Percentiles rank a stretch among this genome's conserved stretches.
These are phyloP conservation scores for Bryconaethiops microstoma DNA, from an alignment of 2,797 vertebrate species.

Conservation along the genomic window DNA sequence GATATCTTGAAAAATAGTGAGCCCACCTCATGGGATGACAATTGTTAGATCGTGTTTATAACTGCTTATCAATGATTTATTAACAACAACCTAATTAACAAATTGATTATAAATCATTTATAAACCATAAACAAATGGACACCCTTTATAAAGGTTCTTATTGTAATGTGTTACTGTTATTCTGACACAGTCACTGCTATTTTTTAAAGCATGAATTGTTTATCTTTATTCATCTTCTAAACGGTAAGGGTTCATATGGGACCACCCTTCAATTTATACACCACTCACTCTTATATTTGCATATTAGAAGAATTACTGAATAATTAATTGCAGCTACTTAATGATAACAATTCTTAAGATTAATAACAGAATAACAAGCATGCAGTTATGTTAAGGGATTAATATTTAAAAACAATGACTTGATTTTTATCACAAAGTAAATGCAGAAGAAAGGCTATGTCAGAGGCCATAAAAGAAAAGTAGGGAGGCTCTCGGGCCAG, in stretches of 20 bases:
- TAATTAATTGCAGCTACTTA: background rate
- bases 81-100: too few species aligned
- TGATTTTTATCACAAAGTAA: background rate
- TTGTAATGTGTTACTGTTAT: too few species aligned
- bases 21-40: too few species aligned
- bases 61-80: too few species aligned
- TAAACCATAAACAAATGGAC: too few species aligned
- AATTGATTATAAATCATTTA: too few species aligned
- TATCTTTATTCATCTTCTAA: background rate
- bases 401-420: background rate
- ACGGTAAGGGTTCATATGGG: background rate
- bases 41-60: too few species aligned
- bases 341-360: background rate
- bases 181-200: too few species aligned
- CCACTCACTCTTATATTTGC: background rate
- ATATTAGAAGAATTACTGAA: background rate
- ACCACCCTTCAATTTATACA: too few species aligned
- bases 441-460: constrained; percentile 8
- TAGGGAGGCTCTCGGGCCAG: constrained; percentile 50
- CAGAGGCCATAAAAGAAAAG: constrained; percentile 45
- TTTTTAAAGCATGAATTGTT: too few species aligned
- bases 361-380: background rate
- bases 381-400: background rate
- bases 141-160: too few species aligned
- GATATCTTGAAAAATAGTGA: too few species aligned